Base-by-base conservation (phyloP, 2,113 vertebrate species). In the Pyxicephalus adspersus region DNA sequence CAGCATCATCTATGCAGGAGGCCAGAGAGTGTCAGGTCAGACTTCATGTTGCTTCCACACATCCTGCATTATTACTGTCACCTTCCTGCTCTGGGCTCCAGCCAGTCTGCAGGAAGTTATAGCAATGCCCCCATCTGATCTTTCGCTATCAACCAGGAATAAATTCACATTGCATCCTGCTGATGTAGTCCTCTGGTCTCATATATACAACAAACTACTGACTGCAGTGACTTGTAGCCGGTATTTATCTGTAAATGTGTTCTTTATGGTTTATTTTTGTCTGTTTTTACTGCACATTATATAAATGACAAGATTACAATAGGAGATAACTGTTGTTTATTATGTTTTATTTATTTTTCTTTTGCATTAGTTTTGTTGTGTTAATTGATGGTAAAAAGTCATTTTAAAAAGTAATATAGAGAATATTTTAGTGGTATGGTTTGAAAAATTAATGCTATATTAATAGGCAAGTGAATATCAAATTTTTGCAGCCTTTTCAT, bases 1-100 rank as follows among this genome's bases (percentile, higher is more conserved):
- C 67, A 71, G 66, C 57, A 65, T 87, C 70, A 55, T 87, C 71
- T 86, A 26, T 25, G 0, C 63, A 86, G 80, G 83, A 86, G 83
- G 55, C 65, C 68, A 79, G 85, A 31, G 66, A 65, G 6, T 71
- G 74, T 83, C 84, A 83, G 68, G 60, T 74, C 79, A 73, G 61
- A 63, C 78, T 57, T 80, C 77, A 72, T 73, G 79, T 74, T 65
- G 70, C 26, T 65, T 58, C 74, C 70, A 85, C 83, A 84, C 64
- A 85, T 51, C 55, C 55, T 79, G 86, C 84, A 86, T 86, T 85
- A 72, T 89, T 88, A 80, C 60, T 86, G 86, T 94, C 90, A 90
- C 87, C 87, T 94, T 94, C 89, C 90, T 89, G 90, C 87, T 87
- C 88, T 84, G 84, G 90, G 90, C 91, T 95, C 89, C 87, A 83